A percentile compares a stretch with the other conserved stretches of the same genome.
Evolutionary conservation across 2,113 vertebrate genomes (phyloP).

Genomic region (Chloroceryle aenea): DNA sequence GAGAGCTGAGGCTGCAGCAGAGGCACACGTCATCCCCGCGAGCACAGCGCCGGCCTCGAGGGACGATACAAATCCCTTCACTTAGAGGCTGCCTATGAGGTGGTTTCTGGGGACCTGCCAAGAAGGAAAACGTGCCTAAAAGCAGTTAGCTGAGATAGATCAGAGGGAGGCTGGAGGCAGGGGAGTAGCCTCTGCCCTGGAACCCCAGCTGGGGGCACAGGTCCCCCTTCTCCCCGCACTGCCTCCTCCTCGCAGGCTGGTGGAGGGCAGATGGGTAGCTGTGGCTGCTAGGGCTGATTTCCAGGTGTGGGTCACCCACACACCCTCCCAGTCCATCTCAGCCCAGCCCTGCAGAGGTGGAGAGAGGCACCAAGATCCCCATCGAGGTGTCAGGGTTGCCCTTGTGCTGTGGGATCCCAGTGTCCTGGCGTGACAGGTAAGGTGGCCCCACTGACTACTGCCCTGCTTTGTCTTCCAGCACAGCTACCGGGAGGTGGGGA

Average conservation of each 20-base stretch:
- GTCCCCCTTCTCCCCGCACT: not conserved
- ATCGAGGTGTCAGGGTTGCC: rapidly evolving
- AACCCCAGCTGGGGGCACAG: not conserved
- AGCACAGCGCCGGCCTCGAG: not conserved
- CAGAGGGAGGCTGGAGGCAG: not conserved
- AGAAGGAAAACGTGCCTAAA: not conserved
- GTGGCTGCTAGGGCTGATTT: not conserved
- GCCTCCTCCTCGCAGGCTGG: not conserved
- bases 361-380: rapidly evolving
- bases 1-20: not conserved
- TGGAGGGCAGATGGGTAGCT: not conserved
- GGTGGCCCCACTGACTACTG: not conserved
- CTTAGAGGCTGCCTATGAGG: not conserved
- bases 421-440: rapidly evolving
- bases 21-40: rapidly evolving
- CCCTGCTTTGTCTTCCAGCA: conserved; percentile 83
- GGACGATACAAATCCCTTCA: not conserved
- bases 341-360: not conserved
- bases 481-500: conserved; percentile 96
- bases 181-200: not conserved
- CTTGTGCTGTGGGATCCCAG: rapidly evolving
- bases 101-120: conserved; percentile 21
- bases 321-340: rapidly evolving
- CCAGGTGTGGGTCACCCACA: not conserved
- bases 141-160: not conserved